Evolutionary conservation across 2,113 vertebrate species (phyloP).

Genomic region (Trichechus manatus): DNA sequence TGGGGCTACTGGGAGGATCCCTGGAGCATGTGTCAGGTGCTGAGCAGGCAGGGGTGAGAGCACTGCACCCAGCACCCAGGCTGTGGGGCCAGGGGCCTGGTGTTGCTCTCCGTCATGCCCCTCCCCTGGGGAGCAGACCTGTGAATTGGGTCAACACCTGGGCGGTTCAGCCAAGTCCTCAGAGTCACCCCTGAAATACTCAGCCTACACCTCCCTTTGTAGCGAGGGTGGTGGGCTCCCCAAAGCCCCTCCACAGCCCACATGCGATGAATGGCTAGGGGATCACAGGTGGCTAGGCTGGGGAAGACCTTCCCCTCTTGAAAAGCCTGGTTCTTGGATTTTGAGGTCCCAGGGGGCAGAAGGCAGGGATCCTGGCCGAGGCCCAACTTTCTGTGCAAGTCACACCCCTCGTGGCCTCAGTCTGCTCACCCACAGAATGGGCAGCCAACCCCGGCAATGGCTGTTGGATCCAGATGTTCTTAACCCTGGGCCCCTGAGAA

Average conservation of each 20-base stretch:
- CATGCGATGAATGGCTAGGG: background rate
- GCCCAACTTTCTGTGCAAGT: rapidly evolving
- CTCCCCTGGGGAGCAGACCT: background rate
- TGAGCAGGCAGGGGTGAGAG: background rate
- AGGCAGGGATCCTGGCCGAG: background rate
- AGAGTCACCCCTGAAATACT: background rate
- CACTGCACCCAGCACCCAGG: too few species aligned
- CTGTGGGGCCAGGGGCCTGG: background rate
- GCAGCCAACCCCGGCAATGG: rapidly evolving
- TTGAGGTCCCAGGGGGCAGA: background rate
- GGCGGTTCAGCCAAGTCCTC: background rate
- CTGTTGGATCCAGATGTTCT: background rate
- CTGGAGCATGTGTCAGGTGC: background rate
- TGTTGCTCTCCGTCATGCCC: background rate
- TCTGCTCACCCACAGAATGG: background rate
- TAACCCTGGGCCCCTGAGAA: rapidly evolving
- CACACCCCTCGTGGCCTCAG: too few species aligned
- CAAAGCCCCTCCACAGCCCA: rapidly evolving
- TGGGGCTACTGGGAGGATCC: too few species aligned
- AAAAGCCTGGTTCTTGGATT: background rate
- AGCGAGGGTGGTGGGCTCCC: background rate
- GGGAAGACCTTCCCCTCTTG: rapidly evolving
- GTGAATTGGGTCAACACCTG: rapidly evolving
- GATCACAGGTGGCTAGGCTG: background rate
- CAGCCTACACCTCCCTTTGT: background rate